Evolutionary conservation across 2,797 vertebrate species (phyloP), one percentile per base, ranked within the genome.

Genomic region (Steatocranus sp.): DNA sequence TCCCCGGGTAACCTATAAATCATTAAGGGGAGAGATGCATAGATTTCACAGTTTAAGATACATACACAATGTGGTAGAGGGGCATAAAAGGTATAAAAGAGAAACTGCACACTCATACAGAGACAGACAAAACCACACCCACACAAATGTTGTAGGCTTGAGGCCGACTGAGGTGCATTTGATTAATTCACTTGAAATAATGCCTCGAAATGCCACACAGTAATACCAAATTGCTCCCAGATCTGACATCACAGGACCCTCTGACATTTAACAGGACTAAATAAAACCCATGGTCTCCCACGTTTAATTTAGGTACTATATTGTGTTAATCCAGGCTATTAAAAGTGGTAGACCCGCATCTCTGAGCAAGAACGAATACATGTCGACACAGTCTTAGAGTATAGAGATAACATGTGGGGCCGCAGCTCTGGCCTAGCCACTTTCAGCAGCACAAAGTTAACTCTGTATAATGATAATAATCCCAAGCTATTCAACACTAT

Each of bases 101-200:
- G 25, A 48, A 73, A 48, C 41, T 30, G 17, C 17, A 48, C 7
- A 48, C 43, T 48, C 17, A 70, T 17, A 46, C 66, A 70, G 66
- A 46, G 38, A 70, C 38, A 30, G 68, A 73, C 43, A 50, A 34
- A 2, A 36, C 56, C 49, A 74, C 51, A 14, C 20, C 56, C 73
- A 81, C 49, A 54, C 50, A 84, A 27, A 66, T 38, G 8, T 63
- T 78, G 54, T 61, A 41, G 61, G 23, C 53, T 46, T 18, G 46
- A 41, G 61, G 68, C 82, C 1, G 5, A 74, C 38, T 78, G 75
- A 87, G 27, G 17, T 34, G 36, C 17, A 23, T 48, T 54, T 82
- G 68, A 82, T 83, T 82, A 82, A 85, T 89, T 82, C 7, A 5
- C 30, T 3, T 58, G 66, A 83, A 50, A 17, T 30, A 76, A 83